Conservation (phyloP, 2,113 vertebrate species). For the Gopherus evgoodei region DNA sequence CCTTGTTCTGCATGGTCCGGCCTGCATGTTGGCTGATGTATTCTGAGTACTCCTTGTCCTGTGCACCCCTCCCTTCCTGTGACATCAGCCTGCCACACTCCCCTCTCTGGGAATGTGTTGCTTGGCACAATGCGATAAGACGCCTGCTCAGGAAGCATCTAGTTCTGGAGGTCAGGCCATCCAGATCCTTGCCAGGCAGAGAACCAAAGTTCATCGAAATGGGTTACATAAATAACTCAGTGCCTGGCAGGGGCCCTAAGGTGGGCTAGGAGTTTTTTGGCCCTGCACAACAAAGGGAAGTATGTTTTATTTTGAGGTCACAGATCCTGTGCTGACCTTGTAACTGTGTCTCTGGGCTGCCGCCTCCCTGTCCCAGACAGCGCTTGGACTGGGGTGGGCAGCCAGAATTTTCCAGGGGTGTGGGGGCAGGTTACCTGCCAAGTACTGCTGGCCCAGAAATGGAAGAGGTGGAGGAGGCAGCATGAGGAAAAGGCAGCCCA, state of each 20-base stretch:
- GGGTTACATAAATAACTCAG: neutral
- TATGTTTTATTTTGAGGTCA: neutral
- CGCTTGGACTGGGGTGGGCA: too few relatives aligned
- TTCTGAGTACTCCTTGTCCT: neutral
- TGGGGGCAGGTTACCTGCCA: neutral
- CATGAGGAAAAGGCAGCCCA: too few relatives aligned
- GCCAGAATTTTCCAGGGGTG: too few relatives aligned
- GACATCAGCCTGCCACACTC: neutral
- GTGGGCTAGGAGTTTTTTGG: neutral
- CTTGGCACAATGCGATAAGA: neutral
- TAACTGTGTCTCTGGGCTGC: neutral
- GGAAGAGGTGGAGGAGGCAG: too few relatives aligned
- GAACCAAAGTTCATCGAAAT: neutral
- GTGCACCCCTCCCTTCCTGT: neutral
- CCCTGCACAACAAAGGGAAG: neutral
- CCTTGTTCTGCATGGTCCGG: neutral
- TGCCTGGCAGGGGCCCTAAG: neutral
- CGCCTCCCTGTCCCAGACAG: neutral
- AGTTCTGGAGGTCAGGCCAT: neutral
- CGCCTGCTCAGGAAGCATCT: neutral
- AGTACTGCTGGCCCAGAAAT: too few relatives aligned
- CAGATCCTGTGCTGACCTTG: neutral
- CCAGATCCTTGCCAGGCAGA: neutral
- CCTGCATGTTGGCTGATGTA: neutral
- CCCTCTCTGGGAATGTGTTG: neutral